Percentiles rank a stretch among this genome's conserved stretches.
Conservation (phyloP, 2,888 invertebrate genomes). For the Tipula vernalis region DNA sequence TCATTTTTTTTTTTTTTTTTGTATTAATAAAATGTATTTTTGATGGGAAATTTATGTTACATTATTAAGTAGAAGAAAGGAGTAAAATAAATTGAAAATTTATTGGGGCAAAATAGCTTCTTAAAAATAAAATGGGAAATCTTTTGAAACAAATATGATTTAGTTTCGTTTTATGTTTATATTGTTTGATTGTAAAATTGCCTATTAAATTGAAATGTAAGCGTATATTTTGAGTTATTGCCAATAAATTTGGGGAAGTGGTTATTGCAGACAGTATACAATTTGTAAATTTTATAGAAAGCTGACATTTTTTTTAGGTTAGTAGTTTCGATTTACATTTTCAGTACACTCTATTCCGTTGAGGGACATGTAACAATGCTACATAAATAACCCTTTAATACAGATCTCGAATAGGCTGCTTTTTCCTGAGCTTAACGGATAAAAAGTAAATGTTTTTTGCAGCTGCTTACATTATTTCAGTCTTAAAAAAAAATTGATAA, state of each 20-base stretch:
- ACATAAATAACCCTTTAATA: too few relatives aligned
- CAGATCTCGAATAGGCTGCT: too few relatives aligned
- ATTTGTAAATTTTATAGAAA: neutral
- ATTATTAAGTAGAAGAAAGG: neutral
- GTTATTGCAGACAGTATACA: neutral
- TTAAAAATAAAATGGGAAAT: neutral
- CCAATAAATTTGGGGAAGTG: neutral
- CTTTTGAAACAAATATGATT: neutral
- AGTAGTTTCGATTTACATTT: too few relatives aligned
- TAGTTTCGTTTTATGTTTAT: neutral
- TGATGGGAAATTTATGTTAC: neutral
- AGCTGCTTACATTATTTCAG: too few relatives aligned
- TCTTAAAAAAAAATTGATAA: too few relatives aligned
- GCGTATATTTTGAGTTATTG: neutral
- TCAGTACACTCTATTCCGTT: too few relatives aligned
- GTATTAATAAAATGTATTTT: neutral
- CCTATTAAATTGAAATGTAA: neutral
- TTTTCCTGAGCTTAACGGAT: too few relatives aligned
- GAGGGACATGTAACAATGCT: too few relatives aligned
- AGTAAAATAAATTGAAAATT: neutral
- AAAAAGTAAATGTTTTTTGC: too few relatives aligned
- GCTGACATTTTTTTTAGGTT: neutral
- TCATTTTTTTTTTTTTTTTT: too few relatives aligned
- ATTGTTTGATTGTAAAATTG: neutral
- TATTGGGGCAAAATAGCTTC: neutral